Evolutionary conservation across 2,113 vertebrate species (phyloP).

Genomic region (Nibea coibor): DNA sequence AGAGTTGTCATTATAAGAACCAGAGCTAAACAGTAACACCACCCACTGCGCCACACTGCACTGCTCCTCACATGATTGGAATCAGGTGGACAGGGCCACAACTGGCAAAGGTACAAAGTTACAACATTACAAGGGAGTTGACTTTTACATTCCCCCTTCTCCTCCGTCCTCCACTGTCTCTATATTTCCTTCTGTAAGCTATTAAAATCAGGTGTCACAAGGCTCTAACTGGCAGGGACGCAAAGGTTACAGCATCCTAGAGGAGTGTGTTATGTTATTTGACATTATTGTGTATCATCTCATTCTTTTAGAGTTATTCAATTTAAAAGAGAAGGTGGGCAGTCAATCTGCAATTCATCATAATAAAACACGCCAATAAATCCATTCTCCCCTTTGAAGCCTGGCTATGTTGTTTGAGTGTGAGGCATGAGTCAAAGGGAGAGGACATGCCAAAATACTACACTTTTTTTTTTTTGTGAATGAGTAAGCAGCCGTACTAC

Average conservation of each 20-base stretch:
- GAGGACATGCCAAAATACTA: too few relatives aligned
- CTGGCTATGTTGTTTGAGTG: conserved; percentile 8
- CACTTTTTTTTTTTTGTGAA: conserved; percentile 16
- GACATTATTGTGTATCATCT: neutral
- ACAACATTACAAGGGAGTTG: conserved; percentile 28
- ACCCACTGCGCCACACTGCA: conserved; percentile 28
- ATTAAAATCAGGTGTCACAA: conserved; percentile 43
- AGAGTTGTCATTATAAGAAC: conserved; percentile 45
- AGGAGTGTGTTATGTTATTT: neutral
- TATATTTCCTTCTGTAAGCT: conserved; percentile 17
- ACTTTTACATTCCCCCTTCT: neutral
- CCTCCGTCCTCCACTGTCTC: neutral
- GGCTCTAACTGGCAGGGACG: conserved; percentile 2
- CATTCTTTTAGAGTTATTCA: neutral
- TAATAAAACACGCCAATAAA: conserved; percentile 17
- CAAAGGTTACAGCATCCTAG: conserved; percentile 14
- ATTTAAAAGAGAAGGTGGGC: neutral
- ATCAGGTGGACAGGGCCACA: conserved; percentile 47
- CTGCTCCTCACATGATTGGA: conserved; percentile 47
- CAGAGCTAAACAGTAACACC: conserved; percentile 50
- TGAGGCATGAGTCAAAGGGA: too few relatives aligned
- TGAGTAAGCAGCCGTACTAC: conserved; percentile 7
- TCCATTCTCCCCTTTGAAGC: neutral
- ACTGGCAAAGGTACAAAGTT: conserved; percentile 27
- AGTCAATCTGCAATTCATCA: conserved; percentile 4